Evolutionary conservation across 2,797 vertebrate species (phyloP), one percentile per base, ranked within the genome.

Genomic region (Notolepis coatsorum): DNA sequence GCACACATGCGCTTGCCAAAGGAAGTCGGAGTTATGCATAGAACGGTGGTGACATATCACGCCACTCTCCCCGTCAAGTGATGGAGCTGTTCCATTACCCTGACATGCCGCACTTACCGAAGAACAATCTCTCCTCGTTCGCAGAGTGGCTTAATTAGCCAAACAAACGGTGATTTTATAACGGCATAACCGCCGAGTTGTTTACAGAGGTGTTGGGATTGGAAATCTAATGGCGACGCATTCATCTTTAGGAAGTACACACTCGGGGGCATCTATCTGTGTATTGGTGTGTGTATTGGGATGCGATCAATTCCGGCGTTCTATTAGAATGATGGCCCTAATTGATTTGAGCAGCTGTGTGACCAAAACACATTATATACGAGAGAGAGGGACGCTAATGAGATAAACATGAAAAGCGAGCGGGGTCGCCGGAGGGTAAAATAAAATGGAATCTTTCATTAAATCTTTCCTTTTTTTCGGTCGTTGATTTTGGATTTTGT

Each of bases 111-210:
- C 5, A 54, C 59, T 54, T 63, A 48, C 49, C 53, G 76, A 61
- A 69, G 53, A 71, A 42, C 42, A 69, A 68, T 69, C 58, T 15
- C 68, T 62, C 67, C 71, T 48, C 50, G 85, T 79, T 71, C 60
- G 65, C 49, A 65, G 35, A 42, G 50, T 42, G 50, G 30, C 27
- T n/a, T 54, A 43, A 59, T 73, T 67, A 73, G 39, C 38, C 46
- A 53, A 73, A 76, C 18, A 61, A 62, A 75, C 66, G 48, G 43
- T 48, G 56, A 27, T 68, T 73, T 68, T 57, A 15, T 15, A 57
- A 66, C 64, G 61, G 28, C 56, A 50, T n/a, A 61, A 35, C 33
- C 35, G 7, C 28, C 20, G 50, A 47, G 53, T 43, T 59, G 21
- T 63, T 53, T 42, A 33, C 46, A 33, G 31, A n/a, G 47, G 48